These are phyloP conservation scores for Syritta pipiens DNA, from an alignment of 2,888 invertebrate species.

Conservation along the genomic window DNA sequence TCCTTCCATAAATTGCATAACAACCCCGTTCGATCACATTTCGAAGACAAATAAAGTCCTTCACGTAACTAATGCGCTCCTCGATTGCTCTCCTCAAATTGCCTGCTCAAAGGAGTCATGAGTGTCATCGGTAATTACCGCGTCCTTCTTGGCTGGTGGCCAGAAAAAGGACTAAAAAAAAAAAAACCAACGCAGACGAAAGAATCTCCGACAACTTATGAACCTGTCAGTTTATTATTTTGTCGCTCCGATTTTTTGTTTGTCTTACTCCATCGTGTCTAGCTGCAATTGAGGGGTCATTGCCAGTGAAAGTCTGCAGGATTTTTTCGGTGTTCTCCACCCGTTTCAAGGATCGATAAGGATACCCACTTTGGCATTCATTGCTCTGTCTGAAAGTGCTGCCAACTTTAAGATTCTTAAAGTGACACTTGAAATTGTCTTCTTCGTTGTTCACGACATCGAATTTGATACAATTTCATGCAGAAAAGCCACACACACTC, in stretches of 20 bases:
- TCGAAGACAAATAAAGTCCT: background rate
- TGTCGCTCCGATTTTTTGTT: background rate
- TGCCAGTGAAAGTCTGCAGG: conserved; percentile 19
- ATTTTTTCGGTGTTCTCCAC: background rate
- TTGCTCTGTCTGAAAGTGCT: background rate
- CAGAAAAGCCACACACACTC: background rate
- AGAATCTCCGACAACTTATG: conserved; percentile 6
- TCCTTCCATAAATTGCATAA: background rate
- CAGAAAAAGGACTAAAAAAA: too few relatives aligned
- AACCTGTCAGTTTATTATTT: conserved; percentile 4
- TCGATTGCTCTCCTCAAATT: conserved; percentile 11
- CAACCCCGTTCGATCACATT: background rate
- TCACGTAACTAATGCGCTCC: background rate
- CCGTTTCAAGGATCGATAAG: conserved; percentile 5
- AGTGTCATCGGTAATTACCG: conserved; percentile 14
- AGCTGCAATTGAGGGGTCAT: conserved; percentile 15
- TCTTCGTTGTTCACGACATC: too few relatives aligned
- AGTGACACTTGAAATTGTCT: background rate
- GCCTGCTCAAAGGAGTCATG: background rate
- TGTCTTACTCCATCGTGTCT: too few relatives aligned
- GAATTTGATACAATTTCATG: too few relatives aligned
- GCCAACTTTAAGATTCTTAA: background rate
- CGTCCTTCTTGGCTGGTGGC: conserved; percentile 15
- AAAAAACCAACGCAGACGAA: background rate
- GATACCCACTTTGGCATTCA: background rate